Evolutionary conservation across 2,113 vertebrate species (phyloP).

Genomic region (Cyprinodon tularosa): DNA sequence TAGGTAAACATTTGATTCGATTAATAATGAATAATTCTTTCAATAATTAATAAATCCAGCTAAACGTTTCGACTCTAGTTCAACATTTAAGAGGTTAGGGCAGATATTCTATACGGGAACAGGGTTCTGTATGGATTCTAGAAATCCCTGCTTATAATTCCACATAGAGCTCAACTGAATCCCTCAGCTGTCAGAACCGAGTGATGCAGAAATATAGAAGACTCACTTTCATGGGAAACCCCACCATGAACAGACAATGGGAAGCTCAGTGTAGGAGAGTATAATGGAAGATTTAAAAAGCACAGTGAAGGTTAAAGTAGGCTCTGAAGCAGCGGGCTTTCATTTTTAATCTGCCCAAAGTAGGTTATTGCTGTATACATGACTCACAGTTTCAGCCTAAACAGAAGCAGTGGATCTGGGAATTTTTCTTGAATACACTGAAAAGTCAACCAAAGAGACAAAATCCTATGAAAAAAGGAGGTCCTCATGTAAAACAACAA

Average conservation of each 20-base stretch:
- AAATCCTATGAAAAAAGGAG: no score
- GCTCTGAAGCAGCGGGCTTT: neutral
- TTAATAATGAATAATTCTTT: no score
- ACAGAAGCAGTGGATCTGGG: neutral
- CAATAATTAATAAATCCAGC: no score
- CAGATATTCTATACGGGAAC: neutral
- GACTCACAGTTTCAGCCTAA: neutral
- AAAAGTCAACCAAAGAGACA: conserved; percentile 12
- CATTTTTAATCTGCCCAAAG: neutral
- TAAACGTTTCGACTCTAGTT: no score
- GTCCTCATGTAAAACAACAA: neutral
- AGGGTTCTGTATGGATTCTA: conserved; percentile 24
- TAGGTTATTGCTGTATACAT: neutral
- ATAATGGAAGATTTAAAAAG: conserved; percentile 4
- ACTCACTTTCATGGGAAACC: conserved; percentile 24
- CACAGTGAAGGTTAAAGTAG: conserved; percentile 5
- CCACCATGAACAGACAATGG: conserved; percentile 28
- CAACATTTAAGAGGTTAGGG: neutral
- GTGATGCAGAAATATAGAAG: conserved; percentile 7
- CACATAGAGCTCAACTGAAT: conserved; percentile 29
- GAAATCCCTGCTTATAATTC: conserved; percentile 37
- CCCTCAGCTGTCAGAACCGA: conserved; percentile 24
- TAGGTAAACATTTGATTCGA: no score
- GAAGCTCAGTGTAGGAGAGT: conserved; percentile 3
- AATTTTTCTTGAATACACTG: neutral